These are phyloP conservation scores for Mobula birostris DNA, from an alignment of 2,113 vertebrate species.

Conservation along the genomic window DNA sequence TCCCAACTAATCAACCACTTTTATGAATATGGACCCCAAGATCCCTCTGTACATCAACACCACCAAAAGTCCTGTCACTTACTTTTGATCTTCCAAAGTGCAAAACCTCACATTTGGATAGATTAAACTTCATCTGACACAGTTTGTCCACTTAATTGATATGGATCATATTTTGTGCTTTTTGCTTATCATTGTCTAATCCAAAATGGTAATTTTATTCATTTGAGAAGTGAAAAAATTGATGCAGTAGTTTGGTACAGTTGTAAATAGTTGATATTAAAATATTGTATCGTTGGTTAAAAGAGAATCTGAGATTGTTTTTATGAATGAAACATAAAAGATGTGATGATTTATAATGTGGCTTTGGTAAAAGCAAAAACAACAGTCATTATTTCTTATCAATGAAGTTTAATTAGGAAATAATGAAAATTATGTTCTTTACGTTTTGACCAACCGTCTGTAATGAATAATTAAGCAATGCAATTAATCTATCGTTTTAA, in stretches of 20 bases:
- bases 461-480: not conserved
- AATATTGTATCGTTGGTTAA: not conserved
- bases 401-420: not conserved
- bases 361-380: not conserved
- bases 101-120: no score
- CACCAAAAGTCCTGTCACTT: no score
- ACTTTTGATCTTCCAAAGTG: no score
- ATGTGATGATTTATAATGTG: conserved; percentile 13
- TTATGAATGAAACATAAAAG: not conserved
- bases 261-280: not conserved
- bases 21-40: no score
- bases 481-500: not conserved
- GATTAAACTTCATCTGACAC: no score
- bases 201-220: not conserved
- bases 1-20: no score
- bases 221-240: not conserved
- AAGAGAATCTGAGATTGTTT: not conserved
- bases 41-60: no score
- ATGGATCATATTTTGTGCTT: not conserved
- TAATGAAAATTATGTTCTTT: conserved; percentile 5
- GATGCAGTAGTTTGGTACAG: not conserved
- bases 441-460: not conserved
- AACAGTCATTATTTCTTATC: not conserved
- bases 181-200: not conserved
- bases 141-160: not conserved